Base-by-base conservation (phyloP, 2,888 invertebrate genomes). In the Volucella inflata region DNA sequence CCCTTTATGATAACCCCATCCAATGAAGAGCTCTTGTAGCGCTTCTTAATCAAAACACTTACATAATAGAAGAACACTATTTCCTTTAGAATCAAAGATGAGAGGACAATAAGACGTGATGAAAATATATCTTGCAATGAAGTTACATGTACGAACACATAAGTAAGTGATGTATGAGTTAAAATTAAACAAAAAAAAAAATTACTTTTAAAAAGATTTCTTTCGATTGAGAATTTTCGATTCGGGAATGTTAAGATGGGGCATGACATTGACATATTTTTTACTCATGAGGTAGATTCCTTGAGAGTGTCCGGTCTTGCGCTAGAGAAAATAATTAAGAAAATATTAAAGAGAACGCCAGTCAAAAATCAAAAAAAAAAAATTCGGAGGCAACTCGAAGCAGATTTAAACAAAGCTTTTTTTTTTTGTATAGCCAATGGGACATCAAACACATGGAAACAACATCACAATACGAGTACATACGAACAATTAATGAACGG, bases 261-360 rank as follows among this genome's bases (percentile, higher is more conserved):
- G 75, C 81, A 81, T 75, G 16, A 81, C 81, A 70, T 75, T 75
- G 17, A 81, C 64, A 17, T 81, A 80, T 80, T 67, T 74, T 46
- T 62, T 74, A 68, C 65, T 68, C 59, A 30, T 36, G 8, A 79
- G 65, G 53, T 79, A 74, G 67, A 80, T 68, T n/a, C 67, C 80
- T 30, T 68, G 16, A 8, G 38, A 46, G 42, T 60, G 68, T 75
- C 70, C 70, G 44, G 48, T 70, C 30, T 44, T 75, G 70, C 70
- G 70, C 17, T 53, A 64, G 75, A 75, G 51, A 30, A 68, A 60
- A 64, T 57, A 21, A 21, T 44, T 12, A 21, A 64, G 71, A 71
- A 55, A 46, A 50, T 51, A 46, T 8, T 59, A 72, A 68, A n/a
- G 16, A 53, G 65, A 62, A 53, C 62, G 36, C 21, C n/a, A 21